Percentiles rank a stretch among this genome's conserved stretches.
These are phyloP conservation scores for Rhodeus uyekii DNA, from an alignment of 2,797 vertebrate genomes.

Conservation along the genomic window DNA sequence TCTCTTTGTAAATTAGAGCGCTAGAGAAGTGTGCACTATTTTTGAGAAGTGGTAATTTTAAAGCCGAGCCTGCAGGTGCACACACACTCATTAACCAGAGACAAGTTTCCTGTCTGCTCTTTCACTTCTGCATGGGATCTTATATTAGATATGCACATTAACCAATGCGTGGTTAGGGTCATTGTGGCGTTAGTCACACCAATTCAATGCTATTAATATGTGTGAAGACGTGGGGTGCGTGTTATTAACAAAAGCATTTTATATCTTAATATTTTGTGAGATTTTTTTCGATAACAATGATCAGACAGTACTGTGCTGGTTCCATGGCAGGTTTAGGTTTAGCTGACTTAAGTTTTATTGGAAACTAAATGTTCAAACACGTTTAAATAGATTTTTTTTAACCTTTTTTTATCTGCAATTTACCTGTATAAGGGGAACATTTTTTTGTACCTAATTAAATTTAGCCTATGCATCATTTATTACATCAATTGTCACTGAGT, in stretches of 20 bases:
- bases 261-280: too few relatives aligned
- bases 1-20: neutral
- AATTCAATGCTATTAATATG: neutral
- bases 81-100: neutral
- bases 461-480: neutral
- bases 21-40: neutral
- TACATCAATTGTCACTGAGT: neutral
- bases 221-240: neutral
- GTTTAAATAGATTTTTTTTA: too few relatives aligned
- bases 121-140: constrained; percentile 68
- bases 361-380: too few relatives aligned
- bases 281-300: too few relatives aligned
- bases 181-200: neutral
- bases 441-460: neutral
- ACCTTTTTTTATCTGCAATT: too few relatives aligned
- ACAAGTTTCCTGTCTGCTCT: constrained; percentile 54
- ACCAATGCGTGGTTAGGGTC: neutral
- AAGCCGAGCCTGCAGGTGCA: constrained; percentile 1
- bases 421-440: too few relatives aligned
- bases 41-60: constrained; percentile 20
- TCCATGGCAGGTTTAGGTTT: too few relatives aligned
- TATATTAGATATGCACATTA: constrained; percentile 64
- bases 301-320: too few relatives aligned
- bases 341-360: too few relatives aligned
- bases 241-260: neutral